Conservation (phyloP, 2,888 invertebrate species). For the Pterostichus niger region DNA sequence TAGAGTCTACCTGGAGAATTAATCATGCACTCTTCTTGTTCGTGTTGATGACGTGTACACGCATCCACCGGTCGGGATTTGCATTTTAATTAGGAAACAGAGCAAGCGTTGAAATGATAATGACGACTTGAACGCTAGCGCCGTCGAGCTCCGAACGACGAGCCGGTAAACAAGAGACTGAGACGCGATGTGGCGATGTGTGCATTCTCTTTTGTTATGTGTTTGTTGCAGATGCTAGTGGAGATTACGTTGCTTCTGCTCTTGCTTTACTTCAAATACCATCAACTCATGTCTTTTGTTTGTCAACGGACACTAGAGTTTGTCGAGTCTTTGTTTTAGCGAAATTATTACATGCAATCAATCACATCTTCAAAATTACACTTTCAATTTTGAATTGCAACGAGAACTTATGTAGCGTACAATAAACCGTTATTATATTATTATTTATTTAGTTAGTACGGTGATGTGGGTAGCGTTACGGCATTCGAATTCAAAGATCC, state of each 20-base stretch:
- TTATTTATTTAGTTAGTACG: too few species aligned
- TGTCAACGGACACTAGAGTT: conserved; percentile 20
- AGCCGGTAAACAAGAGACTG: conserved; percentile 49
- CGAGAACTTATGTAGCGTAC: too few species aligned
- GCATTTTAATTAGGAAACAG: conserved; percentile 80
- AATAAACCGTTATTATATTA: too few species aligned
- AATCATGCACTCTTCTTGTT: conserved; percentile 76
- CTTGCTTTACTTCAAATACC: conserved; percentile 1
- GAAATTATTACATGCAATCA: conserved; percentile 38
- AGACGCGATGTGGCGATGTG: conserved; percentile 43
- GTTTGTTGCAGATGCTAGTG: conserved; percentile 49
- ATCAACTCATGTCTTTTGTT: conserved; percentile 30
- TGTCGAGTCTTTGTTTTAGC: neutral
- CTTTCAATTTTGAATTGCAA: too few species aligned
- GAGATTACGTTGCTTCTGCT: conserved; percentile 26
- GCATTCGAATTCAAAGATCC: too few species aligned
- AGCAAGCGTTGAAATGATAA: conserved; percentile 83
- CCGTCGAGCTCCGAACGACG: conserved; percentile 67
- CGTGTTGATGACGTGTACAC: conserved; percentile 76
- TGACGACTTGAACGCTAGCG: conserved; percentile 78
- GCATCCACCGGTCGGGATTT: conserved; percentile 79
- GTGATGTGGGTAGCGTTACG: too few species aligned
- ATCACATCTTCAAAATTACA: neutral
- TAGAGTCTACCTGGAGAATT: conserved; percentile 77
- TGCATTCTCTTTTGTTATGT: conserved; percentile 59